Percentiles rank a stretch among this genome's conserved stretches.
Conservation (phyloP, 2,888 invertebrate genomes). For the Morinoia aosen region DNA sequence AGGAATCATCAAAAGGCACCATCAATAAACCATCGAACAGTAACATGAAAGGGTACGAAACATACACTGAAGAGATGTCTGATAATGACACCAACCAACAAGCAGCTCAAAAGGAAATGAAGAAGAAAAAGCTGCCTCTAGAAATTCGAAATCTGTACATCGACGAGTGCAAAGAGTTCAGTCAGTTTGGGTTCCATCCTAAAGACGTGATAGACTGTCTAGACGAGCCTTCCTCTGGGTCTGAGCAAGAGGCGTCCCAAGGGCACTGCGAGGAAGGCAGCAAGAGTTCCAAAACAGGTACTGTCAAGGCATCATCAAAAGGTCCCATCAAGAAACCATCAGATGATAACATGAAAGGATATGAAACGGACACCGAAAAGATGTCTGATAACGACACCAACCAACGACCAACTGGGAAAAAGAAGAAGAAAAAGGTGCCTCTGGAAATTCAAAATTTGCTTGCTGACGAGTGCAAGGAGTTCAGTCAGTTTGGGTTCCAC, state of each 20-base stretch:
- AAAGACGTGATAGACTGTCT: background rate
- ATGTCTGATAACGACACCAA: background rate
- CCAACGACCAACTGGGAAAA: background rate
- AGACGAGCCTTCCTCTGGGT: background rate
- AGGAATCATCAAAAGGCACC: background rate
- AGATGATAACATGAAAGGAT: background rate
- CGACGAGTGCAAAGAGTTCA: conserved; percentile 57
- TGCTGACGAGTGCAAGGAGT: background rate
- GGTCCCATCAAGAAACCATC: background rate
- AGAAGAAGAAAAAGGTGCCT: background rate
- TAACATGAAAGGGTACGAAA: no score
- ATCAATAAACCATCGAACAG: background rate
- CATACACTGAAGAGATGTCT: no score
- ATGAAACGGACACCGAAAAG: conserved; percentile 16
- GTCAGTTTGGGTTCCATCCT: conserved; percentile 55
- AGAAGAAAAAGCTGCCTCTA: no score
- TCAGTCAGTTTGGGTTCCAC: conserved; percentile 53
- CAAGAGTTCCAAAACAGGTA: background rate
- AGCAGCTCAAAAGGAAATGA: no score
- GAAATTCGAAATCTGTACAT: background rate
- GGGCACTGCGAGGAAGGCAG: background rate
- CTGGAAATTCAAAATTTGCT: background rate
- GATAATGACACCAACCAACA: no score
- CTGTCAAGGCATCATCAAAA: background rate
- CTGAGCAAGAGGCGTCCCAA: background rate